Conservation (phyloP, 2,888 invertebrate genomes). For the Alviniconcha strummeri region DNA sequence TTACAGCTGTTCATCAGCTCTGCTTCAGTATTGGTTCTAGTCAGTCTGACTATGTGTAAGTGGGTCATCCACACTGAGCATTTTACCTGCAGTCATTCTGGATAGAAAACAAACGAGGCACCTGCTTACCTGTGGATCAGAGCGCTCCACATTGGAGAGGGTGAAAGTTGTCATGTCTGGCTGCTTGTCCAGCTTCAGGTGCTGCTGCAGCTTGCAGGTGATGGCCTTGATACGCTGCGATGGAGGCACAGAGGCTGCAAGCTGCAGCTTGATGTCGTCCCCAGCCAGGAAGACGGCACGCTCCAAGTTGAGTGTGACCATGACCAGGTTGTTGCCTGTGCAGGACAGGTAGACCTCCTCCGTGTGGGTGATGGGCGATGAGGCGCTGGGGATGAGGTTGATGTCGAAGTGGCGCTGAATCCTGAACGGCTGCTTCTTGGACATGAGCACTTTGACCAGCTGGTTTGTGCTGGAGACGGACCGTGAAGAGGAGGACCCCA, state of each 20-base stretch:
- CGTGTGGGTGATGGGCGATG: constrained; percentile 56
- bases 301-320: constrained; percentile 55
- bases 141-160: constrained; percentile 47
- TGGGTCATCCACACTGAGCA: no score
- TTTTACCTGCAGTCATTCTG: no score
- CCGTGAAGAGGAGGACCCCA: constrained; percentile 45
- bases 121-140: constrained; percentile 45
- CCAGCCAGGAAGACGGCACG: constrained; percentile 63
- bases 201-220: constrained; percentile 53
- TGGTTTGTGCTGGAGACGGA: constrained; percentile 46
- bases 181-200: constrained; percentile 44
- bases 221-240: constrained; percentile 54
- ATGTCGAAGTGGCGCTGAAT: constrained; percentile 60
- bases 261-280: constrained; percentile 58
- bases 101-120: no score
- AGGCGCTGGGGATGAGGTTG: constrained; percentile 54
- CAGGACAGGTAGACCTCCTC: constrained; percentile 52
- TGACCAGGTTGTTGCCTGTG: constrained; percentile 6
- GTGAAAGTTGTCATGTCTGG: constrained; percentile 46
- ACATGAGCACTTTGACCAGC: constrained; percentile 57
- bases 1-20: no score
- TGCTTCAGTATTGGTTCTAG: no score
- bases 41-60: no score
- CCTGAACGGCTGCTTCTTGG: constrained; percentile 52
- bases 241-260: constrained; percentile 46